These are phyloP conservation scores for Origma solitaria DNA, from an alignment of 2,113 vertebrate species.

Conservation along the genomic window DNA sequence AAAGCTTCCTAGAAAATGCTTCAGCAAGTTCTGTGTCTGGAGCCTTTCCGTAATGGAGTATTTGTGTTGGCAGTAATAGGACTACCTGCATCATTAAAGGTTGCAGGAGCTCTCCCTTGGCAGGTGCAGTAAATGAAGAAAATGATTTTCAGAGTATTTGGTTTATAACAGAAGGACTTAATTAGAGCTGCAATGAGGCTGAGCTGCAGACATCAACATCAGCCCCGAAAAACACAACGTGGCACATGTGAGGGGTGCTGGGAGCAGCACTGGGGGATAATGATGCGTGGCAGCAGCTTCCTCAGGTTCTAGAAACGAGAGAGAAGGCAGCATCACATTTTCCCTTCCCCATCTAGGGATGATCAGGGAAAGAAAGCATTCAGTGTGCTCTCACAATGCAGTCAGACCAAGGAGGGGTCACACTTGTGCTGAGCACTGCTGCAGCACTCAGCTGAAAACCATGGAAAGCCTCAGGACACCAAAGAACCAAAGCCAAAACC, in stretches of 20 bases:
- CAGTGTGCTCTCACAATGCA: background rate
- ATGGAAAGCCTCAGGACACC: background rate
- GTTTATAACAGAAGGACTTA: conserved; percentile 29
- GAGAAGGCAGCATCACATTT: background rate
- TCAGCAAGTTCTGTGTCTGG: background rate
- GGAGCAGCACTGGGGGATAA: background rate
- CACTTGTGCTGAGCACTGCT: background rate
- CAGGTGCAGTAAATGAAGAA: conserved; percentile 1
- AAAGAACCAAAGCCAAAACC: background rate
- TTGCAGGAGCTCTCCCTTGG: background rate
- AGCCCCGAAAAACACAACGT: background rate
- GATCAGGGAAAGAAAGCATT: background rate
- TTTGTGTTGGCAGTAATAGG: background rate
- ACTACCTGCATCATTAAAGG: conserved; percentile 25
- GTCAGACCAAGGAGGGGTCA: background rate
- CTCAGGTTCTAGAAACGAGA: background rate
- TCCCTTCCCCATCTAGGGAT: background rate
- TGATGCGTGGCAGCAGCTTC: background rate
- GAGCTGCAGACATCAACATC: background rate
- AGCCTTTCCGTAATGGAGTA: background rate
- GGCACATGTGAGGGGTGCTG: background rate
- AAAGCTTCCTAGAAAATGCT: background rate
- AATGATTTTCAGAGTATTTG: background rate
- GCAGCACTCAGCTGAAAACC: background rate
- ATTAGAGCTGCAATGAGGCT: conserved; percentile 12